Conservation (phyloP, 2,113 vertebrate genomes). For the Cichladusa arquata region DNA sequence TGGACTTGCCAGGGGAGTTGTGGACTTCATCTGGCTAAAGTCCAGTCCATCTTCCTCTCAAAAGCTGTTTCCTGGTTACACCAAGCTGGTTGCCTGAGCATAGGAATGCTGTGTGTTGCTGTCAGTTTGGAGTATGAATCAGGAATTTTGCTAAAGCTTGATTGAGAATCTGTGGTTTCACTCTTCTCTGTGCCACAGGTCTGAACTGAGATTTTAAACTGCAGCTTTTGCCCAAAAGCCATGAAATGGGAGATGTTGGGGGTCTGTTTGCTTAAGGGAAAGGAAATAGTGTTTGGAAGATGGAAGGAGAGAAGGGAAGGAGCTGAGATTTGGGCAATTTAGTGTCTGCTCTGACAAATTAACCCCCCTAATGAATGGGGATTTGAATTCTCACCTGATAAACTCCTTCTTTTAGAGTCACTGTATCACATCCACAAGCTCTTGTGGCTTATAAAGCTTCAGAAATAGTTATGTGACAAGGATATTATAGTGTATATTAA, state of each 20-base stretch:
- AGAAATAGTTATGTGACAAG: neutral
- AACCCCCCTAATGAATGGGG: neutral
- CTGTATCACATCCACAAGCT: neutral
- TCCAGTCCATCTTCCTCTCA: neutral
- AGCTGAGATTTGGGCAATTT: neutral
- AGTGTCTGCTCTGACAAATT: neutral
- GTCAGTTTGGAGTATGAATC: neutral
- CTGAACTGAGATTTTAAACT: neutral
- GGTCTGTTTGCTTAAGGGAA: neutral
- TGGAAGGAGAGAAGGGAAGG: neutral
- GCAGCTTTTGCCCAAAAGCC: neutral
- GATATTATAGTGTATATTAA: neutral
- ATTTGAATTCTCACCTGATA: neutral
- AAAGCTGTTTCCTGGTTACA: neutral
- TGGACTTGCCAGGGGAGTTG: neutral
- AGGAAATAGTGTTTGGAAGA: neutral
- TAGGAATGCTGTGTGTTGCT: neutral
- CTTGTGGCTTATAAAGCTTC: neutral
- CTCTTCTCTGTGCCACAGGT: neutral
- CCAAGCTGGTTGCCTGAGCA: neutral
- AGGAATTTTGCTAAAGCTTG: neutral
- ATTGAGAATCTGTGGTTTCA: neutral
- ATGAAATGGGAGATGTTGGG: neutral
- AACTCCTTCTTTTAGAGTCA: neutral
- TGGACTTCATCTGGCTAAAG: neutral